A percentile compares a stretch with the other conserved stretches of the same genome.
phyloP scores from a whole-genome alignment of 2,888 invertebrate species.

The Dolichopus griseipennis region DNA sequence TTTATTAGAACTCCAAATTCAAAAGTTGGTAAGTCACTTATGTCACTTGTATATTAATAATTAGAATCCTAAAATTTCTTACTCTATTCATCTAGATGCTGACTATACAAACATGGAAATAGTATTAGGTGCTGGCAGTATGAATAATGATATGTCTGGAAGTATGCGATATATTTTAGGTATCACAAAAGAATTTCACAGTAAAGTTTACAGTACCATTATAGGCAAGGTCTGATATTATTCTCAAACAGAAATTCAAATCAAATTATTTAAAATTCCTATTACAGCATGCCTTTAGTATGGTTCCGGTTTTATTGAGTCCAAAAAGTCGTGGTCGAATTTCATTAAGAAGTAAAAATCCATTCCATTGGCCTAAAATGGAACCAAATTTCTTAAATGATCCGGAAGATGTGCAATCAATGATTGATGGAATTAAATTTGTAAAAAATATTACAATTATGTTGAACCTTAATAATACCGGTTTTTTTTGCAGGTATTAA shows the following conservation, averaged over 20 bases:
- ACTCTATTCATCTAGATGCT: conserved; percentile 25
- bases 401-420: conserved; percentile 59
- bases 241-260: conserved; percentile 13
- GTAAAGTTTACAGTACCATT: conserved; percentile 38
- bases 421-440: conserved; percentile 66
- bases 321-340: conserved; percentile 68
- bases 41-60: too few species aligned
- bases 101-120: conserved; percentile 71
- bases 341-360: conserved; percentile 59
- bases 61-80: too few species aligned
- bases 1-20: conserved; percentile 61
- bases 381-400: conserved; percentile 73
- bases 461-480: background rate
- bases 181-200: conserved; percentile 43
- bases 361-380: conserved; percentile 66
- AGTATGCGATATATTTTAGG: conserved; percentile 56
- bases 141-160: conserved; percentile 65
- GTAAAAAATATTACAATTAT: conserved; percentile 42
- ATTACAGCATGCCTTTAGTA: conserved; percentile 49
- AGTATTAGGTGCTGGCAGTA: conserved; percentile 66
- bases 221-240: conserved; percentile 27
- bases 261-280: background rate
- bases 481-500: conserved; percentile 45
- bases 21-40: conserved; percentile 28
- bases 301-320: conserved; percentile 64